Conservation (phyloP, 2,113 vertebrate genomes). For the Syngnathus scovelli region DNA sequence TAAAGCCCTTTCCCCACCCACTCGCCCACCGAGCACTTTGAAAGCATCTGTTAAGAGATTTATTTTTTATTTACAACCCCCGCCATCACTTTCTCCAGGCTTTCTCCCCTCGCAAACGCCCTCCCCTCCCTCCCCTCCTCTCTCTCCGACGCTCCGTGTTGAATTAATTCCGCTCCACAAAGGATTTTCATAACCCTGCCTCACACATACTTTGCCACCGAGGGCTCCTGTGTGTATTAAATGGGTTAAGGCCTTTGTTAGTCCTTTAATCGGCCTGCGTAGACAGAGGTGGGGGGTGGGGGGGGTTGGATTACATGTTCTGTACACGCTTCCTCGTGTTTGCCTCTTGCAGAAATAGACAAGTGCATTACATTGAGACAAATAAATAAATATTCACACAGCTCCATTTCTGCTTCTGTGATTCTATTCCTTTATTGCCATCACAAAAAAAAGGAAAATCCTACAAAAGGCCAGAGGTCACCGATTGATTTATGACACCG, state of each 20-base stretch:
- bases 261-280: constrained; percentile 22
- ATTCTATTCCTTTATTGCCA: too few species aligned
- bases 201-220: constrained; percentile 14
- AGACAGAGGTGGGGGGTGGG: constrained; percentile 2
- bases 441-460: too few species aligned
- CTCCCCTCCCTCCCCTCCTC: constrained; percentile 4
- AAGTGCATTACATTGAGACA: too few species aligned
- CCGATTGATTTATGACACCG: too few species aligned
- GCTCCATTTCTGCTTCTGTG: too few species aligned
- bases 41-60: constrained; percentile 46
- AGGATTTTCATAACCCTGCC: constrained; percentile 44
- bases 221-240: constrained; percentile 24
- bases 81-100: constrained; percentile 22
- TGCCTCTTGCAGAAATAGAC: constrained; percentile 1
- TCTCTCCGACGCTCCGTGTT: constrained; percentile 18
- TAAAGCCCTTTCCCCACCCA: constrained; percentile 4
- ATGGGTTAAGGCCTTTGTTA: constrained; percentile 36
- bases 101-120: not conserved
- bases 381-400: too few species aligned
- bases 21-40: constrained; percentile 14
- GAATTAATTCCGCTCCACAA: constrained; percentile 51
- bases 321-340: constrained; percentile 26
- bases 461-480: too few species aligned
- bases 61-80: constrained; percentile 56
- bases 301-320: constrained; percentile 26